Conservation (phyloP, 2,888 invertebrate species). For the Serrognathus titanus region DNA sequence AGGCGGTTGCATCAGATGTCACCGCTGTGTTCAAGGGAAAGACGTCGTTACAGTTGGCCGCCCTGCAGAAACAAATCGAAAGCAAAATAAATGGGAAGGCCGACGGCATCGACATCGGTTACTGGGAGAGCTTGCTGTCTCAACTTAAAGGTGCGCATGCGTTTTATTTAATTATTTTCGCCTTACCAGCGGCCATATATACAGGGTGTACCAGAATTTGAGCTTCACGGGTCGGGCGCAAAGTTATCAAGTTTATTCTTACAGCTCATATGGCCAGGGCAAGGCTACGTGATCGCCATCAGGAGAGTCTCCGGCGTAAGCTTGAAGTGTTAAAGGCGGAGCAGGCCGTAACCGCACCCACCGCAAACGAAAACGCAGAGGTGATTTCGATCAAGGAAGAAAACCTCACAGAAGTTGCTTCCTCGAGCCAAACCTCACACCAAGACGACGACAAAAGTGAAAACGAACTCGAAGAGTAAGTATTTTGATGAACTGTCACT, state of each 20-base stretch:
- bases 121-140: slow-evolving; percentile 96
- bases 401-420: too few relatives aligned
- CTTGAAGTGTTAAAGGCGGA: slow-evolving; percentile 86
- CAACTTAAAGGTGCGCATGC: slow-evolving; percentile 71
- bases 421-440: not conserved
- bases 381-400: slow-evolving; percentile 2
- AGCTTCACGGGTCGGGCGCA: too few relatives aligned
- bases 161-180: not conserved
- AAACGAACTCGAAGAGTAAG: too few relatives aligned
- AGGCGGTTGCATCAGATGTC: slow-evolving; percentile 87
- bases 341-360: slow-evolving; percentile 58
- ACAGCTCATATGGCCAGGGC: slow-evolving; percentile 90
- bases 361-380: slow-evolving; percentile 22
- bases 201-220: too few relatives aligned
- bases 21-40: slow-evolving; percentile 90
- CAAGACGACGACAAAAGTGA: too few relatives aligned
- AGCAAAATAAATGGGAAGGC: slow-evolving; percentile 77
- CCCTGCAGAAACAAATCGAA: slow-evolving; percentile 81
- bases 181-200: not conserved
- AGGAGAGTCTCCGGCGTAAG: slow-evolving; percentile 83
- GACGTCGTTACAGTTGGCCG: slow-evolving; percentile 79
- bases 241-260: slow-evolving; percentile 14
- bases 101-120: slow-evolving; percentile 93
- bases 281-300: slow-evolving; percentile 87
- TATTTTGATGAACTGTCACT: slow-evolving; percentile 51